Evolutionary conservation across 2,113 vertebrate species (phyloP), one percentile per base, ranked within the genome.

Genomic region (Passer domesticus): DNA sequence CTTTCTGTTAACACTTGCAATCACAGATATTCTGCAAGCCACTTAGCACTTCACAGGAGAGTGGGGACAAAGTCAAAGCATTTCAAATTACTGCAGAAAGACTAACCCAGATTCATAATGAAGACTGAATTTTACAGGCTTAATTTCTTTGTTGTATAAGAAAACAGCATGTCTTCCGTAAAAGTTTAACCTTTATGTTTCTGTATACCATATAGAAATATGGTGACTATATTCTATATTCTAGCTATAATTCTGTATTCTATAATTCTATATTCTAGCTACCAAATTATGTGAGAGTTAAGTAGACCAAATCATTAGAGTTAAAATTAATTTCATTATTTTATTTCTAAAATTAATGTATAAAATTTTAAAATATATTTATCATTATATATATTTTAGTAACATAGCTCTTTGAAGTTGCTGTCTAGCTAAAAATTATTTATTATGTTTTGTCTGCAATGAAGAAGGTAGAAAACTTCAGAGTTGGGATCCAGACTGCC

Each of bases 291-390:
- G 16, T 75, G 41, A 90, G 41, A 76, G 30, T 50, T 90, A 94
- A 83, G 43, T 50, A 92, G 67, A 86, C 72, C 46, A 91, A 89
- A 87, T 91, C 52, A 91, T 94, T 75, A 83, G 79, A 87, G 46
- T 74, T 94, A 74, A 92, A 89, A 96, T 79, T 68, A 63, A 77
- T 58, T 80, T 83, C 23, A 59, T 22, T 90, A 44, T 87, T 86
- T 90, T 74, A 59, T 55, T 83, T 88, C 55, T 30, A 74, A 88
- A 88, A 76, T 64, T 43, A 68, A 70, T 47, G 28, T 87, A 49
- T 82, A 60, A 75, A 76, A 58, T 43, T 76, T 79, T 33, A 55
- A 68, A 87, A 60, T 10, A 63, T 50, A 28, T 70, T 90, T 91
- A 55, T 84, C n/a, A 14, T 3, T 1, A 18, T 63, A 10, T 58